A percentile compares a stretch with the other conserved stretches of the same genome.
Evolutionary conservation across 2,113 vertebrate species (phyloP).

Genomic region (Edolisoma coerulescens): DNA sequence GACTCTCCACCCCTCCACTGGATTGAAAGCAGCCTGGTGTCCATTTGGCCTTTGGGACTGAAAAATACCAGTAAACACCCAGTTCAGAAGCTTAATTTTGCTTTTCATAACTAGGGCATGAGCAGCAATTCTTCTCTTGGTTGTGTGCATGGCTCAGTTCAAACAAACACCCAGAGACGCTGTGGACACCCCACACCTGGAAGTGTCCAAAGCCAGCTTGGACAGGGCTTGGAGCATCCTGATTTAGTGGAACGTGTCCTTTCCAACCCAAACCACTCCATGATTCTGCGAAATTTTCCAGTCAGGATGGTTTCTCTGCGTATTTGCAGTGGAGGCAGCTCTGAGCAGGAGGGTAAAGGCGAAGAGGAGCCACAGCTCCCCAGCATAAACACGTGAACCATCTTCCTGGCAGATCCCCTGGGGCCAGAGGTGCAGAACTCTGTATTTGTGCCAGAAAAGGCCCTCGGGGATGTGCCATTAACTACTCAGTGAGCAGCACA

Average conservation of each 20-base stretch:
- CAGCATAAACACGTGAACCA: neutral
- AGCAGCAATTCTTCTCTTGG: neutral
- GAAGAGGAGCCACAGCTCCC: neutral
- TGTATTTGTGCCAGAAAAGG: neutral
- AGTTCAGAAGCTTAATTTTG: neutral
- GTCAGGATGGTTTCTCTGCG: neutral
- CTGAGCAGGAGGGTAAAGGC: neutral
- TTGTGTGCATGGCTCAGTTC: neutral
- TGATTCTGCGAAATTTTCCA: neutral
- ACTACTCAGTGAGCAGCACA: neutral
- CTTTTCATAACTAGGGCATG: neutral
- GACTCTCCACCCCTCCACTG: neutral
- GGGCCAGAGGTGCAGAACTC: neutral
- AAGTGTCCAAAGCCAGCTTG: neutral
- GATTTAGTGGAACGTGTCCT: neutral
- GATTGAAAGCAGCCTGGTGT: neutral
- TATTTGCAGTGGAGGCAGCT: neutral
- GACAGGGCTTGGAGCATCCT: neutral
- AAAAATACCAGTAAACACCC: neutral
- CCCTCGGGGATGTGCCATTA: neutral
- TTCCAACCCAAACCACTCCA: neutral
- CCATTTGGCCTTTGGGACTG: neutral
- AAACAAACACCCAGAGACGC: neutral
- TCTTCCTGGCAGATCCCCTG: neutral
- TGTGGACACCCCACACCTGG: neutral